Conservation (phyloP, 2,888 invertebrate species). For the Hoplodrina blanda region DNA sequence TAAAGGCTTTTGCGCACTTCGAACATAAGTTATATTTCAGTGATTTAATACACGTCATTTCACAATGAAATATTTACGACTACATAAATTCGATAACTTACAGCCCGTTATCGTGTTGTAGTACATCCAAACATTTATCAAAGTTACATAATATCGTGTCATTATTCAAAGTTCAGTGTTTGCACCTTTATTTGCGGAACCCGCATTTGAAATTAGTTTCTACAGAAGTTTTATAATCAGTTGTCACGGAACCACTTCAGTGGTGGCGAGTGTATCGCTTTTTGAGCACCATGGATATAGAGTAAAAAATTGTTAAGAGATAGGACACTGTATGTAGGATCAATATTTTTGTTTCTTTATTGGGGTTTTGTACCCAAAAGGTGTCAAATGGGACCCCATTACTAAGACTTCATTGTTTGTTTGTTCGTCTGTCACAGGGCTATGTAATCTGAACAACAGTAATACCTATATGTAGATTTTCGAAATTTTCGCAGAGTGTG, state of each 20-base stretch:
- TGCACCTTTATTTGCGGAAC: constrained; percentile 69
- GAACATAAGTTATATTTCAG: constrained; percentile 2
- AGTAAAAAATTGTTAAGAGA: constrained; percentile 26
- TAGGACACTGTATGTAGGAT: neutral
- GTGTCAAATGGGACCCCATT: too few species aligned
- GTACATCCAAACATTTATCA: constrained; percentile 55
- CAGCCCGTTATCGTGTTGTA: constrained; percentile 53
- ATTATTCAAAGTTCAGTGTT: constrained; percentile 62
- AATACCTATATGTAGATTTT: too few species aligned
- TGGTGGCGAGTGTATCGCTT: constrained; percentile 56
- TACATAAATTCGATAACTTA: constrained; percentile 37
- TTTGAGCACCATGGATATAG: constrained; percentile 32
- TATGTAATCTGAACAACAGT: too few species aligned
- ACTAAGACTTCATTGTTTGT: too few species aligned
- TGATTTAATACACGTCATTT: constrained; percentile 38
- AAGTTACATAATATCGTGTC: constrained; percentile 57
- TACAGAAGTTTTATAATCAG: constrained; percentile 66
- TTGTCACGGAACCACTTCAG: constrained; percentile 69
- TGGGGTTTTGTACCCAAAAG: neutral
- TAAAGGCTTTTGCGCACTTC: neutral
- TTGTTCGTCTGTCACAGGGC: too few species aligned
- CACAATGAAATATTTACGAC: constrained; percentile 43
- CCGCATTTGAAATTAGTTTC: constrained; percentile 63
- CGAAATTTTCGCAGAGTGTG: too few species aligned
- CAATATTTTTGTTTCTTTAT: too few species aligned